Evolutionary conservation across 2,113 vertebrate genomes (phyloP).

Genomic region (Dipodomys merriami): DNA sequence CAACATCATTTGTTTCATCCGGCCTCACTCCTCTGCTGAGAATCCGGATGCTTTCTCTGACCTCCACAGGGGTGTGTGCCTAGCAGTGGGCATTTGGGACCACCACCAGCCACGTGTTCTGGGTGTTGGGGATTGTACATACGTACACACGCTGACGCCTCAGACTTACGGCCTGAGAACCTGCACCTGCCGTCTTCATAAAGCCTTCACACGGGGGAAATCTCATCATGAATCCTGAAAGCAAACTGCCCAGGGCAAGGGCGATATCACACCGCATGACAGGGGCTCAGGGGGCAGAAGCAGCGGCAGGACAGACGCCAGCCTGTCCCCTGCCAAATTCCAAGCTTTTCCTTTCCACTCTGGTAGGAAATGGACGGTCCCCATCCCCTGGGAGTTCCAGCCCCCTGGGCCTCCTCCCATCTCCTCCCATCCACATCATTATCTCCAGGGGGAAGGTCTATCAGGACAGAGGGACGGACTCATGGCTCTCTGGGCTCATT

Average conservation of each 20-base stretch:
- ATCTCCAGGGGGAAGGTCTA: background rate
- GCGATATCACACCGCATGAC: background rate
- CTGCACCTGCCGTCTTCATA: background rate
- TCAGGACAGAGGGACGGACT: background rate
- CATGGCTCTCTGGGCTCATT: background rate
- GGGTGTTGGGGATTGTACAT: no score
- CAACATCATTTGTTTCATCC: no score
- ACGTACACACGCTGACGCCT: no score
- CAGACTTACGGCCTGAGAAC: no score
- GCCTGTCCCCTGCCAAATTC: background rate
- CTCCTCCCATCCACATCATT: background rate
- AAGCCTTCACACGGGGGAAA: background rate
- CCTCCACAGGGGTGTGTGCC: no score
- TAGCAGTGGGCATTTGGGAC: no score
- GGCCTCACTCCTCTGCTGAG: no score
- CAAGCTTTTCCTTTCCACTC: background rate
- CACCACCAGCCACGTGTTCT: no score
- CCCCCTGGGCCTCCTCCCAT: no score
- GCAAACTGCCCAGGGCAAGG: background rate
- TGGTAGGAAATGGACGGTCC: background rate
- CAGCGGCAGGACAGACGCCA: no score
- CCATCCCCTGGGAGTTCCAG: no score
- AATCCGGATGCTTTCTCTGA: no score
- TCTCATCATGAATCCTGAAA: background rate
- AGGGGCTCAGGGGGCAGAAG: background rate